Evolutionary conservation across 2,888 invertebrate genomes (phyloP).

Genomic region (Drosophila barbarae): DNA sequence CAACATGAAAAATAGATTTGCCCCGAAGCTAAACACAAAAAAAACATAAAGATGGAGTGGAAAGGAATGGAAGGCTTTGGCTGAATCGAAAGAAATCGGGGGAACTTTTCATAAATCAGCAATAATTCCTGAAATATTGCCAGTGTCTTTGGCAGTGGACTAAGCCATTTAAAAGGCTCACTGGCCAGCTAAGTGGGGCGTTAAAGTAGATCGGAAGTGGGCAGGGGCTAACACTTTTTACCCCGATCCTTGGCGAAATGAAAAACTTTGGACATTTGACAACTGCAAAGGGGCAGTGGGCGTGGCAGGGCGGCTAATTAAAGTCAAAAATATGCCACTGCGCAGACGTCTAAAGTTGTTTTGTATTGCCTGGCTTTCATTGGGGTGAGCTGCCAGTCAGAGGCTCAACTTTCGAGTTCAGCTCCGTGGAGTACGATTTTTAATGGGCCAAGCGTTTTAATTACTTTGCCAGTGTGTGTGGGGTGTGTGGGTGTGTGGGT

Average conservation of each 20-base stretch:
- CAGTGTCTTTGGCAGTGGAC: conserved; percentile 51
- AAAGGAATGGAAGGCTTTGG: conserved; percentile 8
- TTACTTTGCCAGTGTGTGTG: conserved; percentile 59
- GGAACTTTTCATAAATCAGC: conserved; percentile 68
- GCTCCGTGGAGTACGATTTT: conserved; percentile 72
- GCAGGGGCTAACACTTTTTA: not conserved
- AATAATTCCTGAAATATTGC: conserved; percentile 58
- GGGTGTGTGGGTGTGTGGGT: not conserved
- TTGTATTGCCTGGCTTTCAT: conserved; percentile 31
- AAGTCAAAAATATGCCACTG: conserved; percentile 62
- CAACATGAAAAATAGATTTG: conserved; percentile 71
- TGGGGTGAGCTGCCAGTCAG: conserved; percentile 51
- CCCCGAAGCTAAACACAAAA: conserved; percentile 36
- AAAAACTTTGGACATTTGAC: conserved; percentile 53
- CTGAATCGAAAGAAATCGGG: conserved; percentile 25
- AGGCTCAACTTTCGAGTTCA: conserved; percentile 71
- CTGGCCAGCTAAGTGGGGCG: conserved; percentile 30
- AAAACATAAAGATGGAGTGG: conserved; percentile 1
- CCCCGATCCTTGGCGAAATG: not conserved
- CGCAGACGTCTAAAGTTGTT: conserved; percentile 64
- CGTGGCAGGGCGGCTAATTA: conserved; percentile 60
- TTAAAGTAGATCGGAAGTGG: conserved; percentile 14
- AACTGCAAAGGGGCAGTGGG: conserved; percentile 44
- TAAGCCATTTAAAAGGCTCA: conserved; percentile 30
- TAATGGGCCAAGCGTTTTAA: conserved; percentile 75